phyloP scores from a whole-genome alignment of 2,888 invertebrate species.

The Agrotis exclamationis region DNA sequence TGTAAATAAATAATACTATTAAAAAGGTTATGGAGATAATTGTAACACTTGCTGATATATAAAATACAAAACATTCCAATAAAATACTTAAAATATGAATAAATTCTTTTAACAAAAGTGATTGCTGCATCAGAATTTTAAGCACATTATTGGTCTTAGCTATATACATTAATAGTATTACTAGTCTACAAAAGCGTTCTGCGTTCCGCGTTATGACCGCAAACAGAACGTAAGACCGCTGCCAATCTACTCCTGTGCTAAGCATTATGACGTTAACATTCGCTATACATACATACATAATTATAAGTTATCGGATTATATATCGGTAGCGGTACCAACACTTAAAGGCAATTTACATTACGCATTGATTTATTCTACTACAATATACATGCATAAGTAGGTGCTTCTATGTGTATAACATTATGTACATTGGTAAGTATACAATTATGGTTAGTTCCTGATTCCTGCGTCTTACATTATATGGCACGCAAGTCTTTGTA shows the following conservation, averaged over 20 bases:
- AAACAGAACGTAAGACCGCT: neutral
- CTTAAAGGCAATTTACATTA: slow-evolving; percentile 37
- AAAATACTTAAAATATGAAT: neutral
- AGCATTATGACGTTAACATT: slow-evolving; percentile 42
- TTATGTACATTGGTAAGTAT: slow-evolving; percentile 16
- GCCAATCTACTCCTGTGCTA: neutral
- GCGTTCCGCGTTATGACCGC: neutral
- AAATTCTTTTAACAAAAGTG: too few relatives aligned
- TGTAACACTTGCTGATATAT: neutral
- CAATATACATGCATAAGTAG: neutral
- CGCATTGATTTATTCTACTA: slow-evolving; percentile 8
- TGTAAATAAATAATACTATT: neutral
- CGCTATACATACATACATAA: slow-evolving; percentile 12
- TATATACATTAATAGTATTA: neutral
- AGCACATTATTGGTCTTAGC: neutral
- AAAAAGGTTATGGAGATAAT: neutral
- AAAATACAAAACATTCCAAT: neutral
- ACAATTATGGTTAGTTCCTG: slow-evolving; percentile 27
- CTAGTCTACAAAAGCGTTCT: neutral
- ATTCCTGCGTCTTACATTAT: slow-evolving; percentile 10
- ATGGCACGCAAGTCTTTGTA: slow-evolving; percentile 14
- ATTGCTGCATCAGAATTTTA: neutral
- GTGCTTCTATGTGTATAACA: neutral
- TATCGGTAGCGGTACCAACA: slow-evolving; percentile 34
- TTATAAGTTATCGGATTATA: slow-evolving; percentile 29